phyloP scores from a whole-genome alignment of 2,888 invertebrate species.

The Cheilosia pagana region DNA sequence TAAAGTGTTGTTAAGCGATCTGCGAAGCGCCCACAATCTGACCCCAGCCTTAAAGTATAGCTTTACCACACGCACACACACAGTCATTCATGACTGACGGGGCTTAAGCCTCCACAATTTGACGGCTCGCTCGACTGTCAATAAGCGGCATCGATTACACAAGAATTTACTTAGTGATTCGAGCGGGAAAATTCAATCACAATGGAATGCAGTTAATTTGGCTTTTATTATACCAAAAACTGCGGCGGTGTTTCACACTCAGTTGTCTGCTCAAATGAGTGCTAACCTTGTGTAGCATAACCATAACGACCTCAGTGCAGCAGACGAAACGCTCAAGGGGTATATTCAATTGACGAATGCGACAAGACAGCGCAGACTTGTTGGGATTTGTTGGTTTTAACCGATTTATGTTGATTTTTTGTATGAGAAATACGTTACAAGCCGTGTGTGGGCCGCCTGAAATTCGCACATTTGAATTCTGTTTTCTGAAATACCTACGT shows the following conservation, averaged over 20 bases:
- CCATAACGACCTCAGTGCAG: constrained; percentile 47
- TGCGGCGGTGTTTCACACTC: background rate
- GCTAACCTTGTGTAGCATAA: constrained; percentile 34
- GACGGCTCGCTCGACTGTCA: constrained; percentile 21
- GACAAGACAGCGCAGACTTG: constrained; percentile 26
- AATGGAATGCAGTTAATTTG: constrained; percentile 61
- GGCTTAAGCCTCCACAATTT: constrained; percentile 30
- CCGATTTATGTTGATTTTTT: constrained; percentile 17
- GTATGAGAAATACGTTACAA: background rate
- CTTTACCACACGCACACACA: background rate
- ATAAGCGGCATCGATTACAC: constrained; percentile 61
- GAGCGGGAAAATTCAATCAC: constrained; percentile 35
- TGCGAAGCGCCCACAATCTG: constrained; percentile 60
- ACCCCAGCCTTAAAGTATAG: constrained; percentile 40
- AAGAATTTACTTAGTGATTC: constrained; percentile 48
- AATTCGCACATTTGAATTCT: constrained; percentile 25
- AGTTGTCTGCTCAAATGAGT: constrained; percentile 35
- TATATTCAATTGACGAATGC: constrained; percentile 12
- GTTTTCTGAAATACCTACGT: constrained; percentile 37
- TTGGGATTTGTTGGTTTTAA: constrained; percentile 33
- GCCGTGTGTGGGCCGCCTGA: constrained; percentile 32
- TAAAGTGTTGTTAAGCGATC: constrained; percentile 18
- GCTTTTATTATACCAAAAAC: constrained; percentile 42
- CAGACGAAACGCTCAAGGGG: constrained; percentile 61
- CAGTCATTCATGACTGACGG: background rate